Evolutionary conservation across 2,113 vertebrate species (phyloP).

Genomic region (Podilymbus podiceps): DNA sequence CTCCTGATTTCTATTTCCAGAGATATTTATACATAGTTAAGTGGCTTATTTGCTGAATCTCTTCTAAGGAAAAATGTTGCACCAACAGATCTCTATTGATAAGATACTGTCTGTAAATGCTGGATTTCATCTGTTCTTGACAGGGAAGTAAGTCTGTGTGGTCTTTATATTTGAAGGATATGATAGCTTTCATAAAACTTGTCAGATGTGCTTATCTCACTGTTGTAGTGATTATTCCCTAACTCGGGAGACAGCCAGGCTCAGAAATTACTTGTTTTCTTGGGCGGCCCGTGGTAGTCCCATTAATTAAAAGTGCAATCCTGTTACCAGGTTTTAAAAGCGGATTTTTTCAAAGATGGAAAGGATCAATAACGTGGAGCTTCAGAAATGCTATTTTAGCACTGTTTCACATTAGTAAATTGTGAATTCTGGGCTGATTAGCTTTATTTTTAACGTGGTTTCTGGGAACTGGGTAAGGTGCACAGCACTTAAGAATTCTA

Average conservation of each 20-base stretch:
- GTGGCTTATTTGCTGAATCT: too few species aligned
- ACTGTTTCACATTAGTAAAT: neutral
- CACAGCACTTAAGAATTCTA: fast-evolving
- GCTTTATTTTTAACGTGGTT: neutral
- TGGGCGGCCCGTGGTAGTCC: neutral
- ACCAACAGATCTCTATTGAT: neutral
- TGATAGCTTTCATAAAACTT: neutral
- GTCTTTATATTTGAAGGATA: neutral
- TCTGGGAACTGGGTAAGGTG: neutral
- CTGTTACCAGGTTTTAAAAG: neutral
- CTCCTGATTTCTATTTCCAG: neutral
- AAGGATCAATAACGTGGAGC: neutral
- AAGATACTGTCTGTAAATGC: neutral
- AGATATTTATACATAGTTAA: neutral
- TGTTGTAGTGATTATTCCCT: neutral
- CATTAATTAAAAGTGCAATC: neutral
- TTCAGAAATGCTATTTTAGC: neutral
- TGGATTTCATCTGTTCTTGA: neutral
- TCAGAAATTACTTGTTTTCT: neutral
- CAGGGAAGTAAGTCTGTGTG: neutral
- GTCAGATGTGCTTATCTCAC: neutral
- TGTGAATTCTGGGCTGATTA: neutral
- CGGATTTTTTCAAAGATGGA: neutral
- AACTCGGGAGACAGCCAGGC: neutral
- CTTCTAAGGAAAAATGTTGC: neutral